Evolutionary conservation across 2,888 invertebrate species (phyloP).

Genomic region (Alloscopus bannaensis): DNA sequence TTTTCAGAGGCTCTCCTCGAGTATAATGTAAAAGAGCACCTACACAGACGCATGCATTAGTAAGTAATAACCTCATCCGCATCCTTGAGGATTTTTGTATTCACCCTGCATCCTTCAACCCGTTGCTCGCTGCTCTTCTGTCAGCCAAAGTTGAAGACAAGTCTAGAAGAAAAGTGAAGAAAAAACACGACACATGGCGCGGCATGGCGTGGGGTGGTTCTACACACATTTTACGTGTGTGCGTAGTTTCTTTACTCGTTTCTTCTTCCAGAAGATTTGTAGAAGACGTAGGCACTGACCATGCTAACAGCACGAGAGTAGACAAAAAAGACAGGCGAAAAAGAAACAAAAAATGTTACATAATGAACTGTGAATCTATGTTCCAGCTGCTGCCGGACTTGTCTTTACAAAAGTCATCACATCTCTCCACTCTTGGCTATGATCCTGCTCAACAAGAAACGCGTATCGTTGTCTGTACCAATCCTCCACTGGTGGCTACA

Average conservation of each 20-base stretch:
- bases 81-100: conserved; percentile 53
- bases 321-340: conserved; percentile 15
- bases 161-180: conserved; percentile 19
- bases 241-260: no score
- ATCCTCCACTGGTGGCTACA: conserved; percentile 10
- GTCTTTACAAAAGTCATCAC: conserved; percentile 13
- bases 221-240: no score
- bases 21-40: no score
- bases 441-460: conserved; percentile 28
- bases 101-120: conserved; percentile 52
- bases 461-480: not conserved
- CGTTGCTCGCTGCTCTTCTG: conserved; percentile 42
- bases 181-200: conserved; percentile 19
- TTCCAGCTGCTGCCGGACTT: conserved; percentile 58
- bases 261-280: no score
- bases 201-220: no score
- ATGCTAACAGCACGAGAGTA: conserved; percentile 59
- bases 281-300: conserved; percentile 34
- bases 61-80: not conserved
- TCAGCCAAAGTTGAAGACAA: conserved; percentile 35
- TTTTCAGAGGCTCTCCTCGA: no score
- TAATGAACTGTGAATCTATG: conserved; percentile 60
- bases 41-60: not conserved
- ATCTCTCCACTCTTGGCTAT: not conserved
- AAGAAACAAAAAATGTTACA: conserved; percentile 43